Percentiles rank a stretch among this genome's conserved stretches.
phyloP scores from a whole-genome alignment of 2,113 vertebrate genomes.

The Catharus minimus region DNA sequence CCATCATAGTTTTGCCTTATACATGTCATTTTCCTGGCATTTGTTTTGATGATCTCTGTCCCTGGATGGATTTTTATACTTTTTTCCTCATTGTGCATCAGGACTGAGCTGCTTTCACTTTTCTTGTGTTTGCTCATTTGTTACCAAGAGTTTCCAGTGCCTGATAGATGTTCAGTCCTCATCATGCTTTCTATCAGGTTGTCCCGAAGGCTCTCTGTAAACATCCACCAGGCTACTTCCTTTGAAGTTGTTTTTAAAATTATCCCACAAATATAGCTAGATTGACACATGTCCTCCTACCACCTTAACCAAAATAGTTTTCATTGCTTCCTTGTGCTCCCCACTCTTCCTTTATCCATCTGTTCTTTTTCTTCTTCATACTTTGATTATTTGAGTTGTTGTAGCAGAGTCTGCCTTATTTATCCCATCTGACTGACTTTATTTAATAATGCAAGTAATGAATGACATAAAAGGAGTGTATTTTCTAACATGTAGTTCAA shows the following conservation, averaged over 20 bases:
- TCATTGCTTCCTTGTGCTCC: slow-evolving; percentile 24
- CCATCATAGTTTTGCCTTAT: background rate
- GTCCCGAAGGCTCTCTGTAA: background rate
- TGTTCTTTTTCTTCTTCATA: slow-evolving; percentile 24
- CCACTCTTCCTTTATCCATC: slow-evolving; percentile 50
- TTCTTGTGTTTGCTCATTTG: slow-evolving; percentile 8
- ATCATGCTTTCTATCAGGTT: background rate
- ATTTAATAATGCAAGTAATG: background rate
- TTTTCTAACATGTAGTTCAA: background rate
- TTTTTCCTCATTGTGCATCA: background rate
- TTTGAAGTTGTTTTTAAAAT: slow-evolving; percentile 12
- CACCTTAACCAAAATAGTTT: slow-evolving; percentile 43
- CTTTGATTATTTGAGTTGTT: background rate
- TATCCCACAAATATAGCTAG: background rate
- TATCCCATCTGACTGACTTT: background rate
- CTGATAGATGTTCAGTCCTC: background rate
- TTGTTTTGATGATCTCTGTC: background rate
- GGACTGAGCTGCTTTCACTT: background rate
- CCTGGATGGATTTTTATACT: background rate
- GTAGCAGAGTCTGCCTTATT: background rate
- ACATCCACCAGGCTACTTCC: slow-evolving; percentile 17
- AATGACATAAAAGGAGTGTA: background rate
- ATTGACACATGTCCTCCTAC: slow-evolving; percentile 63
- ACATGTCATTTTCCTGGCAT: background rate
- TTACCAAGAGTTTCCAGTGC: background rate